Evolutionary conservation across 2,113 vertebrate genomes (phyloP).

Genomic region (Nymphicus hollandicus): DNA sequence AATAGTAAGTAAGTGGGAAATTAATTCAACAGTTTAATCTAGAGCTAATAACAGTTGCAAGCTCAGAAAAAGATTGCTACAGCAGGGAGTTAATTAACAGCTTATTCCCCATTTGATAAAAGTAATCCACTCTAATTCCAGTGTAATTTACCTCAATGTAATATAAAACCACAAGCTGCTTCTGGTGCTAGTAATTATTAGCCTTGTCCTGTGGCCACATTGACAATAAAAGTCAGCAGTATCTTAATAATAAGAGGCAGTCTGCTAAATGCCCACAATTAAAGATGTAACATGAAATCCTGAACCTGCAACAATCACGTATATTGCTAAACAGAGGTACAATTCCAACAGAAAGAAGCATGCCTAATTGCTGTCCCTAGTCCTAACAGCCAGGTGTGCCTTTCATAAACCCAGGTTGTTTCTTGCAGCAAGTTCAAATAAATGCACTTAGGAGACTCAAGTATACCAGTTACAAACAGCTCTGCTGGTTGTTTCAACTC

Average conservation of each 20-base stretch:
- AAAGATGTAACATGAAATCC: slow-evolving; percentile 66
- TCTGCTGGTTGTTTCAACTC: background rate
- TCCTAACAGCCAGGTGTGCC: background rate
- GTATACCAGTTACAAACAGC: background rate
- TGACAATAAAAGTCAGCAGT: slow-evolving; percentile 76
- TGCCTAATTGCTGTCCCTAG: background rate
- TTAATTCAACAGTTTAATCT: slow-evolving; percentile 89
- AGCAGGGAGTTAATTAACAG: slow-evolving; percentile 90
- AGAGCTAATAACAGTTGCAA: slow-evolving; percentile 85
- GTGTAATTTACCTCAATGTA: slow-evolving; percentile 88
- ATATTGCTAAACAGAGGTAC: background rate
- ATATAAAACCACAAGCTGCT: slow-evolving; percentile 88
- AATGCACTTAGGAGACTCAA: background rate
- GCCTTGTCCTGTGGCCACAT: slow-evolving; percentile 77
- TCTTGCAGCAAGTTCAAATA: background rate
- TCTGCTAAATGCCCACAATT: slow-evolving; percentile 71
- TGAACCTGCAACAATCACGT: background rate
- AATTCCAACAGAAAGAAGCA: background rate
- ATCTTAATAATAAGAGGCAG: slow-evolving; percentile 69
- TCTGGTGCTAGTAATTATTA: slow-evolving; percentile 81
- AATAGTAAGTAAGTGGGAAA: slow-evolving; percentile 87
- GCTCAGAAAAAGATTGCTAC: slow-evolving; percentile 84
- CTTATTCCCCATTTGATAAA: slow-evolving; percentile 89
- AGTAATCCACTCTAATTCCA: slow-evolving; percentile 87
- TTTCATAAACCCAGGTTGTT: background rate